Base-by-base conservation (phyloP, 2,888 invertebrate species). In the Andrena chrysosceles region DNA sequence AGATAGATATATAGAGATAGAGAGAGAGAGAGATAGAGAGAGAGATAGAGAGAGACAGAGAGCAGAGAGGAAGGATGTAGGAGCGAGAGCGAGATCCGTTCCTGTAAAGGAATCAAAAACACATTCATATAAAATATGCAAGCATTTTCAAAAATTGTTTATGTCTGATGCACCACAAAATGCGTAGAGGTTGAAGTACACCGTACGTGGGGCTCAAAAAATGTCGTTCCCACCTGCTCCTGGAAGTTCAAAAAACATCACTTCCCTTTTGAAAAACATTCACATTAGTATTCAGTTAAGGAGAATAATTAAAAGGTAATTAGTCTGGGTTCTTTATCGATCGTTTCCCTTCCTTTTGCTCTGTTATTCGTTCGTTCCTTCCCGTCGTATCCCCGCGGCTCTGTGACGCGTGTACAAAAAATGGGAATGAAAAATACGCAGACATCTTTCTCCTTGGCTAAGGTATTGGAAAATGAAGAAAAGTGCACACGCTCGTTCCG, bases 71-170 rank as follows among this genome's bases (percentile, higher is more conserved):
- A 84, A 76, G 87, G 89, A 88, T 83, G 81, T 85, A 88, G 90
- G 92, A 92, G 89, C 89, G 92, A 92, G 92, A 93, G 93, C 93
- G 91, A 92, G 92, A 92, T 94, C 92, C 92, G 93, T 94, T 93
- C 94, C 94, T 94, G 93, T 93, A 93, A 93, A 93, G 93, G 93
- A 93, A 93, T 93, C 91, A 93, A 94, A 94, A 94, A 93, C 92
- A 94, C 93, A 93, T 94, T 94, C 93, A 93, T 92, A 93, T 93
- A 93, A 93, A 93, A 93, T 93, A 92, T 93, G 93, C 93, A 95
- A 94, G 94, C 95, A 95, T 94, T 93, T 94, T 94, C 94, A 95
- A 95, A 95, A 95, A 95, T 91, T 92, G 90, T 90, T 91, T 91
- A 91, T 93, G 93, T 94, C 93, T 94, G 94, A 94, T 94, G 94